phyloP scores from a whole-genome alignment of 2,888 invertebrate species.

The Ametastegia equiseti region DNA sequence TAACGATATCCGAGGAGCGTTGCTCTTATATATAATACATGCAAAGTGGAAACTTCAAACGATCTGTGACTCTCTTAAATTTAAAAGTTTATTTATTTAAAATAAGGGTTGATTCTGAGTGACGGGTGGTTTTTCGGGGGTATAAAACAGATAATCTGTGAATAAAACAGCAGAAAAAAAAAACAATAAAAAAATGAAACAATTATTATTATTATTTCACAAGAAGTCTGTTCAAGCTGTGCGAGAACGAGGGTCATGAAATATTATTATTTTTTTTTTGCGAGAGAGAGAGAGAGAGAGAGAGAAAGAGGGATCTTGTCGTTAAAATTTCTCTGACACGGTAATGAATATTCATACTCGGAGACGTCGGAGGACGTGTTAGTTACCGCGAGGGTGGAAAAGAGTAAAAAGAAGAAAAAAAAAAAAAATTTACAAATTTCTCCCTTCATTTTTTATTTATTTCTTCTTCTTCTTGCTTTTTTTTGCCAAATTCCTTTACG shows the following conservation, averaged over 20 bases:
- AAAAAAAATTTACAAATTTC: neutral
- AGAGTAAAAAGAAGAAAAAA: neutral
- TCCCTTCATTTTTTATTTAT: neutral
- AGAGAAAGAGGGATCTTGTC: neutral
- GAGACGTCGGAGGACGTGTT: constrained; percentile 30
- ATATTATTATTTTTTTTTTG: neutral
- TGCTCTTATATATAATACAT: too few species aligned
- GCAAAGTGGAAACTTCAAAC: too few species aligned
- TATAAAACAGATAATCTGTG: neutral
- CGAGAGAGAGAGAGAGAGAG: neutral
- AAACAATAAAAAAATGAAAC: too few species aligned
- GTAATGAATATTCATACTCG: constrained; percentile 40
- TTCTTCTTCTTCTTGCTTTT: neutral
- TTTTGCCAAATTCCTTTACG: neutral
- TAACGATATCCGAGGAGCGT: too few species aligned
- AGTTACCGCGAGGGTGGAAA: constrained; percentile 3
- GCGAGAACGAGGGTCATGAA: neutral
- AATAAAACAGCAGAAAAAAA: too few species aligned
- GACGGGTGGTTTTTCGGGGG: neutral
- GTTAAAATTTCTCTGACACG: constrained; percentile 14
- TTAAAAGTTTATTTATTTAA: neutral
- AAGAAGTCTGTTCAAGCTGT: neutral
- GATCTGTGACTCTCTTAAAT: neutral
- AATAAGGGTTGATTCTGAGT: neutral
- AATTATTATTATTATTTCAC: too few species aligned